Conservation (phyloP, 1,140 invertebrate genomes). For the Anoplolepis gracilipes region DNA sequence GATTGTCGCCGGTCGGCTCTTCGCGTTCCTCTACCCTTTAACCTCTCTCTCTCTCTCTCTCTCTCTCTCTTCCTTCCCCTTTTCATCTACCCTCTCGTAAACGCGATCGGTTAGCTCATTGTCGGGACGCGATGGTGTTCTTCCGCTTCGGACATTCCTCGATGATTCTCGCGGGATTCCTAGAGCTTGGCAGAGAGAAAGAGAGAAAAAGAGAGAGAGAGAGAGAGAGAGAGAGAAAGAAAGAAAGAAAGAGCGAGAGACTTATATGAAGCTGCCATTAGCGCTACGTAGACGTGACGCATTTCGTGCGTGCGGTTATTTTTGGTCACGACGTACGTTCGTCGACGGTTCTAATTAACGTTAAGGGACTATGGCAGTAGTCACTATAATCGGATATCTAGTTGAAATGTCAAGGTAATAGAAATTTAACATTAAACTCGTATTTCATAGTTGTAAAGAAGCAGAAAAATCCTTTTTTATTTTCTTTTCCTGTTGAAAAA, state of each 20-base stretch:
- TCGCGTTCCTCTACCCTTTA: background rate
- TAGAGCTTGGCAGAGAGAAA: background rate
- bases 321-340: conserved; percentile 37
- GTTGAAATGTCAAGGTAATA: conserved; percentile 6
- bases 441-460: background rate
- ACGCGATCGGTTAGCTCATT: conserved; percentile 40
- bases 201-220: background rate
- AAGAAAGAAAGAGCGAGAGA: conserved; percentile 9
- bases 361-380: background rate
- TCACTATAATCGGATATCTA: background rate
- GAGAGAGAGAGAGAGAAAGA: background rate
- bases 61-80: too few relatives aligned
- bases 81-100: conserved; percentile 12
- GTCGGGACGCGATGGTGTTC: conserved; percentile 5
- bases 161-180: conserved; percentile 40
- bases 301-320: conserved; percentile 58
- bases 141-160: conserved; percentile 54
- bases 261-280: conserved; percentile 52
- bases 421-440: background rate
- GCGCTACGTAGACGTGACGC: conserved; percentile 55
- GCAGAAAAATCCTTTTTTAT: background rate
- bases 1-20: conserved; percentile 20
- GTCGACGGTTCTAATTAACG: conserved; percentile 54
- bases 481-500: background rate
- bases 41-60: too few relatives aligned